Evolutionary conservation across 2,888 invertebrate species (phyloP).

Genomic region (Bruchidius siliquastri): DNA sequence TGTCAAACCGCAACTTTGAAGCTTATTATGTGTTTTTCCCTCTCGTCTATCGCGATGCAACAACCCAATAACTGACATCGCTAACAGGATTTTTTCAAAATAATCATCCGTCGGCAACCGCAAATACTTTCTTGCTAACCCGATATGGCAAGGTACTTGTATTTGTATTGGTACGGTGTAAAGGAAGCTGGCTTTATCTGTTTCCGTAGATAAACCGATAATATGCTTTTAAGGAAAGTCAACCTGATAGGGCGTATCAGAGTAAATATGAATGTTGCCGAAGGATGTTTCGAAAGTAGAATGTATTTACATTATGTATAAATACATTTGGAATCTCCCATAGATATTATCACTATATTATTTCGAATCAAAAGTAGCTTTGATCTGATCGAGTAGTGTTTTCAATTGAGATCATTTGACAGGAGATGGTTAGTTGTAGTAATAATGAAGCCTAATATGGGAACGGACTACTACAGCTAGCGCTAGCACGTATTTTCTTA

Average conservation of each 20-base stretch:
- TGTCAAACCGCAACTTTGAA: too few relatives aligned
- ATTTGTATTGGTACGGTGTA: background rate
- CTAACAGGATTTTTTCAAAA: background rate
- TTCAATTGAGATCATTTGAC: too few relatives aligned
- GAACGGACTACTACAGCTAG: too few relatives aligned
- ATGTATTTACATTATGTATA: background rate
- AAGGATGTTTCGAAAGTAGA: background rate
- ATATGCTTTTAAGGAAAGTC: background rate
- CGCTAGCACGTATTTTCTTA: too few relatives aligned
- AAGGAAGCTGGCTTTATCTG: background rate
- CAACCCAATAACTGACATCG: background rate
- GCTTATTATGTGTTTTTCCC: too few relatives aligned
- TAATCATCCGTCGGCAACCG: background rate
- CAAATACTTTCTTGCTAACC: background rate
- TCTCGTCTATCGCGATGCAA: too few relatives aligned
- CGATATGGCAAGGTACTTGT: background rate
- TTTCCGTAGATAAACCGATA: background rate
- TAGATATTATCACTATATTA: background rate
- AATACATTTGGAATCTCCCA: background rate
- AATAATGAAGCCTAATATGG: too few relatives aligned
- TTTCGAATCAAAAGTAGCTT: background rate
- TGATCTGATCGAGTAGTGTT: too few relatives aligned
- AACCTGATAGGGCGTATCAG: background rate
- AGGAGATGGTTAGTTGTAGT: too few relatives aligned
- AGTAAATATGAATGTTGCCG: background rate